phyloP scores from a whole-genome alignment of 2,797 vertebrate species.

The Hafferia zeledoni region DNA sequence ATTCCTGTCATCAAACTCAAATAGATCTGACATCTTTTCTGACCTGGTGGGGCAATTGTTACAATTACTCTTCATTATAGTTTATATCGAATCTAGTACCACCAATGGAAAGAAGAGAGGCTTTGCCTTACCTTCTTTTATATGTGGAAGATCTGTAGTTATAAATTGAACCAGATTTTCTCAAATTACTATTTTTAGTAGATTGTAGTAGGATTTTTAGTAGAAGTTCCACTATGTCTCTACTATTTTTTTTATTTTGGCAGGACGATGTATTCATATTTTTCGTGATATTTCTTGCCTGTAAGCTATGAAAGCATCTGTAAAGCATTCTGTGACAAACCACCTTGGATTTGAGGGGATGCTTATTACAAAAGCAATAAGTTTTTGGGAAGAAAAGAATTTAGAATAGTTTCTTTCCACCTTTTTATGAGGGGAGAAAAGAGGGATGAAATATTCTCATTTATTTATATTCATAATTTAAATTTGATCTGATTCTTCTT shows the following conservation, averaged over 20 bases:
- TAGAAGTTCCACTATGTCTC: background rate
- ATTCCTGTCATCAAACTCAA: background rate
- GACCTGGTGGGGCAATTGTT: background rate
- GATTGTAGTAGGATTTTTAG: background rate
- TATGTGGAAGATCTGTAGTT: background rate
- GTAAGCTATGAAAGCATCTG: background rate
- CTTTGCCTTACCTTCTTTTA: background rate
- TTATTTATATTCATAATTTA: background rate
- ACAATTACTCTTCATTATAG: background rate
- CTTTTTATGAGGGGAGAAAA: background rate
- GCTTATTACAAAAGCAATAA: background rate
- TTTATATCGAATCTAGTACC: background rate
- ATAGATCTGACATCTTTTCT: background rate
- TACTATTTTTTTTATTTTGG: background rate
- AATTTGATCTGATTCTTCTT: constrained; percentile 8
- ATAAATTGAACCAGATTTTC: background rate
- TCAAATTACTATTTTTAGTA: background rate
- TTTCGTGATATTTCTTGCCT: background rate
- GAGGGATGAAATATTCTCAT: background rate
- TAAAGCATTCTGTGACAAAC: background rate
- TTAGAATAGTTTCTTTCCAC: background rate
- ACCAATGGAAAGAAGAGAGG: background rate
- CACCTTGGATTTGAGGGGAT: background rate
- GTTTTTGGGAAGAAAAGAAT: background rate
- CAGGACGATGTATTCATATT: background rate